Evolutionary conservation across 2,888 invertebrate genomes (phyloP).

Genomic region (Drosophila gaucha): DNA sequence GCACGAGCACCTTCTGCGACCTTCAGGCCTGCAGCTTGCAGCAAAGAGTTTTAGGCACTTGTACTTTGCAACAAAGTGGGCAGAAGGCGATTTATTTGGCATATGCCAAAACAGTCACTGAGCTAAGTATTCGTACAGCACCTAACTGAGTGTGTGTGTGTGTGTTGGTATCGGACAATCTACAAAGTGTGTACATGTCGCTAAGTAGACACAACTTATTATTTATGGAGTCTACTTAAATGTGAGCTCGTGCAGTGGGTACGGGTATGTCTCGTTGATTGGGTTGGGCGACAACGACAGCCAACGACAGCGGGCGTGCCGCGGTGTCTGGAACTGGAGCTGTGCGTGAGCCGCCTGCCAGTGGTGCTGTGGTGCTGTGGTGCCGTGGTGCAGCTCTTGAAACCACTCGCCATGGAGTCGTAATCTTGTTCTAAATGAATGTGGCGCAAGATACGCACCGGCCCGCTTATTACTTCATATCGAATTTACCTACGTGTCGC

Average conservation of each 20-base stretch:
- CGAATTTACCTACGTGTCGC: conserved; percentile 59
- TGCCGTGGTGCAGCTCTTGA: conserved; percentile 18
- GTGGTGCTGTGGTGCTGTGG: conserved; percentile 4
- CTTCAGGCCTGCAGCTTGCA: conserved; percentile 5
- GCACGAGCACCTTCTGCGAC: conserved; percentile 3
- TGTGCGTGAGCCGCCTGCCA: conserved; percentile 50
- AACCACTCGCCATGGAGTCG: conserved; percentile 46
- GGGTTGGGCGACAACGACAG: conserved; percentile 69
- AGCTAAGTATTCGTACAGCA: neutral
- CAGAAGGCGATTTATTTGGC: conserved; percentile 33
- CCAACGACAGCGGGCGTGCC: conserved; percentile 73
- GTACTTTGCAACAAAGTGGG: conserved; percentile 11
- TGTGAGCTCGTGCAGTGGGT: conserved; percentile 41
- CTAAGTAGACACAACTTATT: conserved; percentile 78
- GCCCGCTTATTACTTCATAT: conserved; percentile 71
- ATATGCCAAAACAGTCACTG: conserved; percentile 28
- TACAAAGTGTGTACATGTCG: conserved; percentile 67
- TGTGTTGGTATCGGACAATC: conserved; percentile 51
- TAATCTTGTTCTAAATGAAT: conserved; percentile 78
- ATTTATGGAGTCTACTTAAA: conserved; percentile 75
- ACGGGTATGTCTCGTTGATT: conserved; percentile 48
- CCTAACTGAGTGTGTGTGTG: conserved; percentile 10
- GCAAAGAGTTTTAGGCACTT: conserved; percentile 11
- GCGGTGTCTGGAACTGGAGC: conserved; percentile 10
- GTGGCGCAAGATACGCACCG: conserved; percentile 71